These are phyloP conservation scores for Drosophila robusta DNA, from an alignment of 2,888 invertebrate genomes.

Conservation along the genomic window DNA sequence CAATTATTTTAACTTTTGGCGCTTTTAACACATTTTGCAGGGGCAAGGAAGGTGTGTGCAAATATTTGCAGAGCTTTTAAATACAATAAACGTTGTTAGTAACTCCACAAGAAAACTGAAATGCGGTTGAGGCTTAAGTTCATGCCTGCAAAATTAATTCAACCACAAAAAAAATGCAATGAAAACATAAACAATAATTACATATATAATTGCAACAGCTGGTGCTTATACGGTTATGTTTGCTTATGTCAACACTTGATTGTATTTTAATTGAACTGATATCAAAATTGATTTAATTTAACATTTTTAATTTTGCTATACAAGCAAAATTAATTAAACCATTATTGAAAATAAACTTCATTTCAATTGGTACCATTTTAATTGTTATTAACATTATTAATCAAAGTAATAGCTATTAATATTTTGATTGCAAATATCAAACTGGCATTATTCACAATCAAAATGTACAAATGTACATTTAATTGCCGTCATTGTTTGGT, in stretches of 20 bases:
- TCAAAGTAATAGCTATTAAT: conserved; percentile 1
- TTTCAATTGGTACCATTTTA: neutral
- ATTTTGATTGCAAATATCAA: conserved; percentile 5
- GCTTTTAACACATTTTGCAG: conserved; percentile 47
- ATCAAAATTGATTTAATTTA: conserved; percentile 48
- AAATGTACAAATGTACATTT: conserved; percentile 26
- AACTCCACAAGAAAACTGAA: neutral
- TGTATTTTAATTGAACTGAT: conserved; percentile 55
- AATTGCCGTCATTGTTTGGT: conserved; percentile 7
- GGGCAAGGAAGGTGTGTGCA: conserved; percentile 16
- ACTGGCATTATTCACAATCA: neutral
- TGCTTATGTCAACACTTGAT: conserved; percentile 28
- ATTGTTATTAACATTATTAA: conserved; percentile 15
- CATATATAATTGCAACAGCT: conserved; percentile 2
- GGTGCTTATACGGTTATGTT: conserved; percentile 11
- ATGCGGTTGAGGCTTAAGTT: neutral
- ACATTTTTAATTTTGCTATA: conserved; percentile 12
- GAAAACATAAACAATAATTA: neutral
- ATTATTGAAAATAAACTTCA: conserved; percentile 8
- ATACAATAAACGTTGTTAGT: conserved; percentile 15
- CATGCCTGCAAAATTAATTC: neutral
- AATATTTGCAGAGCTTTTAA: conserved; percentile 50
- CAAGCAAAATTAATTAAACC: conserved; percentile 12
- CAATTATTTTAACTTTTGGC: conserved; percentile 58
- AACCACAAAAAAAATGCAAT: neutral